Base-by-base conservation (phyloP, 2,797 vertebrate species). In the Microctenopoma steveboyesi region DNA sequence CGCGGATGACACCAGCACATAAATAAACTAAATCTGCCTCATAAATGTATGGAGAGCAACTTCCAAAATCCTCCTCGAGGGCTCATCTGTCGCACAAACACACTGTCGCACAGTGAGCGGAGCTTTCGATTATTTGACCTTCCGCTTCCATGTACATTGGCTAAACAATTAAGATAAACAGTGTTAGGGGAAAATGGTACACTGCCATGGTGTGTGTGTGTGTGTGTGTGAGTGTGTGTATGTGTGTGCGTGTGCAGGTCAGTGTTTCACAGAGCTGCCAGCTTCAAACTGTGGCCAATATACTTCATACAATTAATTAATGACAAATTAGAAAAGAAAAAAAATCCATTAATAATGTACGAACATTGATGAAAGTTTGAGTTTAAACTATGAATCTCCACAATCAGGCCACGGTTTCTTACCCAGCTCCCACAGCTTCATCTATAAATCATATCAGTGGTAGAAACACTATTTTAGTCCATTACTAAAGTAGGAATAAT, bases 121-220 rank as follows among this genome's bases (percentile, higher is more conserved):
- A 39, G 49, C 53, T 59, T 64, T 59, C 16, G 18, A 68, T 68
- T 68, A 65, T 48, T 71, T 69, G 75, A 76, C 73, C 84, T 73
- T 84, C 52, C 47, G 40, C 53, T 54, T 65, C 11, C 58, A 68
- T 74, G 61, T 46, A 43, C 54, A 48, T 65, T 13, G 39, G 48
- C 33, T 56, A 68, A 82, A 80, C 39, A 52, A 64, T 69, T 65
- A 60, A 48, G 74, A 62, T 70, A 60, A 79, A 79, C 30, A 61
- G 37, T 53, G n/a, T 49, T 64, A 5, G 50, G 22, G 10, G 12
- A 63, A 74, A 66, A 47, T 4, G 9, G 40, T 53, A 30, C 37
- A 30, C n/a, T 22, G 4, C 14, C 43, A 33, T 15, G 0, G 40
- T 12, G 18, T 28, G 46, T 46, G 33, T 25, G 33, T 14, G 53